A percentile compares a stretch with the other conserved stretches of the same genome.
These are phyloP conservation scores for Agrochola macilenta DNA, from an alignment of 2,888 invertebrate genomes.

Conservation along the genomic window DNA sequence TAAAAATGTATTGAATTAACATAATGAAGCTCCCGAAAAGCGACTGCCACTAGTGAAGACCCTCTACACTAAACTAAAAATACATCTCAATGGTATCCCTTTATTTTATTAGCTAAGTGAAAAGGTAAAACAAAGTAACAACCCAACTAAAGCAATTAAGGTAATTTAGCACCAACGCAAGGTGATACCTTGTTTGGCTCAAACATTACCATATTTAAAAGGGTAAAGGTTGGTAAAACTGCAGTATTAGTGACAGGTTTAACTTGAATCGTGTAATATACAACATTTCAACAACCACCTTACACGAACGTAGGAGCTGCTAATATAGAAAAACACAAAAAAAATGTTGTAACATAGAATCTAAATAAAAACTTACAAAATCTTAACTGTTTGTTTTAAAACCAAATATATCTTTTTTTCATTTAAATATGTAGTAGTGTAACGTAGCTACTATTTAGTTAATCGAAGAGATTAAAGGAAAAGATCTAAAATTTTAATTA, in stretches of 20 bases:
- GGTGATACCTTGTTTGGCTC: slow-evolving; percentile 13
- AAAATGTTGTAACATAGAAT: neutral
- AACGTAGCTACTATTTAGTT: too few species aligned
- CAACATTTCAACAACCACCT: slow-evolving; percentile 5
- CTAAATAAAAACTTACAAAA: neutral
- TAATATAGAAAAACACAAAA: neutral
- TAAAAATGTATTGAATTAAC: neutral
- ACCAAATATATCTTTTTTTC: neutral
- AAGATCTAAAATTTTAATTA: neutral
- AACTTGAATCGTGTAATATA: neutral
- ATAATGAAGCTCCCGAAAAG: neutral
- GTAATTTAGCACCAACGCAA: slow-evolving; percentile 31
- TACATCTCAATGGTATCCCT: neutral
- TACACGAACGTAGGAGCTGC: neutral
- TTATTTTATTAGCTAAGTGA: slow-evolving; percentile 6
- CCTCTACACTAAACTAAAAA: neutral
- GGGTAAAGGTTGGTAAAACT: slow-evolving; percentile 8
- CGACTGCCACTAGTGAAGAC: neutral
- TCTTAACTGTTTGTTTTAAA: neutral
- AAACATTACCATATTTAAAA: slow-evolving; percentile 21
- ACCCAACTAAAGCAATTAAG: slow-evolving; percentile 10
- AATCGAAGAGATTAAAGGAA: neutral
- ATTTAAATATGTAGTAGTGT: too few species aligned
- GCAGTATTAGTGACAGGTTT: slow-evolving; percentile 9
- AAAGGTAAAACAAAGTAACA: slow-evolving; percentile 5